Base-by-base conservation (phyloP, 2,888 invertebrate genomes). In the Alitta virens region DNA sequence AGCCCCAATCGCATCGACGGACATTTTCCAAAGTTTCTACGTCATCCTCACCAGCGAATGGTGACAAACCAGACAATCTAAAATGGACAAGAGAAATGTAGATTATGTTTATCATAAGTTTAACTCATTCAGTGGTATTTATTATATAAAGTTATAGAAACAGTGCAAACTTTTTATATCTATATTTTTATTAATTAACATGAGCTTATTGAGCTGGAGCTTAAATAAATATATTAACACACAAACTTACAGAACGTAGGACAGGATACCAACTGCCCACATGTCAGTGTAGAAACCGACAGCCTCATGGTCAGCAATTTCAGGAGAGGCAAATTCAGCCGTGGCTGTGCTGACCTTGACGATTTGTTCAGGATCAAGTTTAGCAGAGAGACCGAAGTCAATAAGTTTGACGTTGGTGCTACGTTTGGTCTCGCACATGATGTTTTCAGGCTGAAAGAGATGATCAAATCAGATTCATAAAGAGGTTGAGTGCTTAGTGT, bases 231-330 rank as follows among this genome's bases (percentile, higher is more conserved):
- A 33, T 7, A 33, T 33, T 33, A 33, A 33, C 12, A 5, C 14
- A n/a, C 54, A 21, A 46, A 89, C 93, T 91, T 85, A 94, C 90
- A 99, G 86, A 46, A 99, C 97, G 80, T 99, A 99, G 18, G 93
- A 90, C n/a, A 99, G 86, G 1, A 99, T 99, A 76, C 99, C 99
- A 38, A 96, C 91, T 40, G 98, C 97, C 99, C 99, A 99, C 99
- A 99, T 99, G 81, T 99, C 99, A 0, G 99, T 99, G 85, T 98
- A 99, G 86, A 99, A 99, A 60, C 99, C 99, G 66, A 99, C 98
- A 0, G 98, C 94, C 82, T 99, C 97, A 18, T 97, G 87, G 78
- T 98, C 96, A 0, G 97, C 98, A 67, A 99, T 96, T 86, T 99
- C 99, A 0, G 99, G 99, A 49, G 99, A 97, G 1, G 99, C 99